Evolutionary conservation across 2,113 vertebrate species (phyloP).

Genomic region (Malurus cyaneus): DNA sequence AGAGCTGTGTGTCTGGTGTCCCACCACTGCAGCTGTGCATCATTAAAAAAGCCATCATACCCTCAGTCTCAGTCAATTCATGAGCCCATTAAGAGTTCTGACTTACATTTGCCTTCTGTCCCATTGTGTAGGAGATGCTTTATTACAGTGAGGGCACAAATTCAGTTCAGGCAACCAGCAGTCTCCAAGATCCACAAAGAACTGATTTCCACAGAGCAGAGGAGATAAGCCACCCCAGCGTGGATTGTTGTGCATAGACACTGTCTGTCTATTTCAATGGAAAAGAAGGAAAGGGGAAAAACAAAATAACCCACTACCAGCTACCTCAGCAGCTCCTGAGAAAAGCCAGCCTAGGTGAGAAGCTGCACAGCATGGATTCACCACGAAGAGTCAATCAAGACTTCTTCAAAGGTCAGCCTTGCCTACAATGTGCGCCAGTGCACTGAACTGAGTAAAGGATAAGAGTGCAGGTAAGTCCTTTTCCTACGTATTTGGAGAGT

Average conservation of each 20-base stretch:
- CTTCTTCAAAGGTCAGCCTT: not conserved
- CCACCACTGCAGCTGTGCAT: not conserved
- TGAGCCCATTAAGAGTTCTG: not conserved
- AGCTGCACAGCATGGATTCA: not conserved
- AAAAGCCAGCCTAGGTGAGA: not conserved
- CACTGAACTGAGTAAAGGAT: not conserved
- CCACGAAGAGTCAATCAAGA: not conserved
- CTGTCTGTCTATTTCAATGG: not conserved
- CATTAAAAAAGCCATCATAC: not conserved
- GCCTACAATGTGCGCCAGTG: not conserved
- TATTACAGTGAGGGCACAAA: not conserved
- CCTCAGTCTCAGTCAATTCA: not conserved
- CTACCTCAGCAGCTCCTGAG: not conserved
- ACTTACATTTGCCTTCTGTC: not conserved
- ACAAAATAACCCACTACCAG: not conserved
- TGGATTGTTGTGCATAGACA: not conserved
- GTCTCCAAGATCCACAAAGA: not conserved
- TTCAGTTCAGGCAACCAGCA: not conserved
- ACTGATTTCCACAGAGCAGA: not conserved
- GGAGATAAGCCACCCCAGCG: not conserved
- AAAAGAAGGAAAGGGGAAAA: not conserved
- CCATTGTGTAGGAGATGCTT: not conserved
- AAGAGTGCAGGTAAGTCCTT: slow-evolving; percentile 14
- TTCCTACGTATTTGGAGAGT: not conserved
- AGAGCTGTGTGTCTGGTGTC: not conserved